Conservation (phyloP, 2,113 vertebrate species). For the Petrocephalus microphthalmus region DNA sequence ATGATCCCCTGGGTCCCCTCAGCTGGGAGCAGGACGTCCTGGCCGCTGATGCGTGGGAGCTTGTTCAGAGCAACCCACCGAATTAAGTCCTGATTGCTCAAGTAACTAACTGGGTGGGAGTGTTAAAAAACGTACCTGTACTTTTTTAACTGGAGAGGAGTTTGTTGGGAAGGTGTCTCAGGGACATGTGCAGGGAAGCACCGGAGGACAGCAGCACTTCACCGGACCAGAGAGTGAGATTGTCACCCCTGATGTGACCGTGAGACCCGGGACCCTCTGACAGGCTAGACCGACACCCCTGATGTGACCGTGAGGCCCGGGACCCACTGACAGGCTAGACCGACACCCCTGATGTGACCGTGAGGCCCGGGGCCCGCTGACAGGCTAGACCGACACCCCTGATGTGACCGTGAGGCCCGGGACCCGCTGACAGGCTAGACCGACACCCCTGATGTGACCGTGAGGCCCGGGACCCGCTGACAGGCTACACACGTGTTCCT, state of each 20-base stretch:
- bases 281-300: too few relatives aligned
- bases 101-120: constrained; percentile 26
- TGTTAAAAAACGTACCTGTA: neutral
- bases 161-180: neutral
- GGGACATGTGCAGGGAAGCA: neutral
- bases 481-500: neutral
- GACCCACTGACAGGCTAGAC: too few relatives aligned
- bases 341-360: neutral
- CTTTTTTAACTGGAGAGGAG: neutral
- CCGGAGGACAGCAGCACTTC: neutral
- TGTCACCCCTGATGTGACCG: too few relatives aligned
- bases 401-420: too few relatives aligned
- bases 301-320: too few relatives aligned
- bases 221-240: neutral
- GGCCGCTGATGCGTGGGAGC: constrained; percentile 33
- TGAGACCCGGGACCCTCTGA: too few relatives aligned
- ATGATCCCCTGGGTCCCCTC: constrained; percentile 55
- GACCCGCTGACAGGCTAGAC: too few relatives aligned
- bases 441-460: neutral
- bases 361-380: neutral
- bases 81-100: constrained; percentile 56
- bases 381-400: too few relatives aligned
- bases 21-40: constrained; percentile 48
- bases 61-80: constrained; percentile 43
- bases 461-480: neutral